Percentiles rank a stretch among this genome's conserved stretches.
Conservation (phyloP, 2,113 vertebrate genomes). For the Rhabdomys dilectus region DNA sequence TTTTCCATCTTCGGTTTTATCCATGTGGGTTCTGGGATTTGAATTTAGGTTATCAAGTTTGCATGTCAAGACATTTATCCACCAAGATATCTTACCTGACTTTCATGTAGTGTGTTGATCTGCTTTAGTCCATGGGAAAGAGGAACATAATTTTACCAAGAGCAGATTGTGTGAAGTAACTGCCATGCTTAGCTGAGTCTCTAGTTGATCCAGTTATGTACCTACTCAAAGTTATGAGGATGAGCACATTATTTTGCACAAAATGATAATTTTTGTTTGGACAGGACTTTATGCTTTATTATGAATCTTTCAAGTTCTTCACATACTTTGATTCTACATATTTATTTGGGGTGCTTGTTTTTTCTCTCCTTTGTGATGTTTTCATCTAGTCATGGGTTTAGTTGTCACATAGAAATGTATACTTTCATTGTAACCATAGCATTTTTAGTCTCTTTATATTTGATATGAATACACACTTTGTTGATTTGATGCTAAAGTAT, state of each 20-base stretch:
- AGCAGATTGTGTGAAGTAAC: not conserved
- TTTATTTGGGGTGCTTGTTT: not conserved
- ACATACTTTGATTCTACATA: not conserved
- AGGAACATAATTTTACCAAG: not conserved
- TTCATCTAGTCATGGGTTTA: not conserved
- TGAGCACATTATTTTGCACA: not conserved
- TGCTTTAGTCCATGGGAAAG: not conserved
- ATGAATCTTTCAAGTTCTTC: not conserved
- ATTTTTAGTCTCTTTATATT: not conserved
- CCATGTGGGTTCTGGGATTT: not conserved
- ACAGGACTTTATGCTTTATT: not conserved
- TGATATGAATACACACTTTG: not conserved
- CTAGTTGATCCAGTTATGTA: not conserved
- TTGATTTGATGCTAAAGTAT: not conserved
- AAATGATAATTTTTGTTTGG: not conserved
- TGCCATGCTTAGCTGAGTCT: not conserved
- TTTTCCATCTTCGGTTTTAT: not conserved
- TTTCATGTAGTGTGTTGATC: not conserved
- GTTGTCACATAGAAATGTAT: slow-evolving; percentile 1
- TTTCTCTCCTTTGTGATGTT: not conserved
- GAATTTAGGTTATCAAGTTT: not conserved
- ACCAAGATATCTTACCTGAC: not conserved
- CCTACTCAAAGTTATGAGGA: not conserved
- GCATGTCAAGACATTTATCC: not conserved
- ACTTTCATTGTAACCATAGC: not conserved